Percentiles rank a stretch among this genome's conserved stretches.
Conservation (phyloP, 2,113 vertebrate genomes). For the Chaetops frenatus region DNA sequence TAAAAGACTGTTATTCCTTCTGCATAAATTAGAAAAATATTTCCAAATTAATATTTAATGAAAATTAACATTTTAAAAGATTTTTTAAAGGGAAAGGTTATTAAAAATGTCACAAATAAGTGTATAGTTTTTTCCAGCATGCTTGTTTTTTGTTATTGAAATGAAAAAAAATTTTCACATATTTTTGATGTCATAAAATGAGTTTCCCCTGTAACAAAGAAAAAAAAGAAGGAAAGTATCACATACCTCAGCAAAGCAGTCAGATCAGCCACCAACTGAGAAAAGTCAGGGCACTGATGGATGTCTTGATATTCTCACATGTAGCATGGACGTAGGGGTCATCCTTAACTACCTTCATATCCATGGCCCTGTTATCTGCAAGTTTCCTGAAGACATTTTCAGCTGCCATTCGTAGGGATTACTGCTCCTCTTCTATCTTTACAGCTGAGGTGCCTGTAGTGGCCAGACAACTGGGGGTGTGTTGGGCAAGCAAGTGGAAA, state of each 20-base stretch:
- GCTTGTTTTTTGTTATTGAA: not conserved
- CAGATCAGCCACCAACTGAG: not conserved
- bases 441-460: not conserved
- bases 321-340: not conserved
- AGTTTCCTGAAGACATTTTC: not conserved
- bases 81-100: not conserved
- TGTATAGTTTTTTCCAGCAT: not conserved
- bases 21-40: not conserved
- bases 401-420: not conserved
- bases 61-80: not conserved
- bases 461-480: not conserved
- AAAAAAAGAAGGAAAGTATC: not conserved
- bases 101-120: not conserved
- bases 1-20: not conserved
- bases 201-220: accelerated
- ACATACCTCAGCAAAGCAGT: not conserved
- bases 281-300: not conserved
- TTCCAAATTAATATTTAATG: not conserved
- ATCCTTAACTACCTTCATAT: not conserved
- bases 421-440: not conserved
- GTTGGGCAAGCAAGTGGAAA: not conserved
- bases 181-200: not conserved
- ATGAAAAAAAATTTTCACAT: not conserved
- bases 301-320: not conserved
- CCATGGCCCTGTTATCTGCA: not conserved